Evolutionary conservation across 2,888 invertebrate species (phyloP), one percentile per base, ranked within the genome.

Genomic region (Sarcophaga subvicina): DNA sequence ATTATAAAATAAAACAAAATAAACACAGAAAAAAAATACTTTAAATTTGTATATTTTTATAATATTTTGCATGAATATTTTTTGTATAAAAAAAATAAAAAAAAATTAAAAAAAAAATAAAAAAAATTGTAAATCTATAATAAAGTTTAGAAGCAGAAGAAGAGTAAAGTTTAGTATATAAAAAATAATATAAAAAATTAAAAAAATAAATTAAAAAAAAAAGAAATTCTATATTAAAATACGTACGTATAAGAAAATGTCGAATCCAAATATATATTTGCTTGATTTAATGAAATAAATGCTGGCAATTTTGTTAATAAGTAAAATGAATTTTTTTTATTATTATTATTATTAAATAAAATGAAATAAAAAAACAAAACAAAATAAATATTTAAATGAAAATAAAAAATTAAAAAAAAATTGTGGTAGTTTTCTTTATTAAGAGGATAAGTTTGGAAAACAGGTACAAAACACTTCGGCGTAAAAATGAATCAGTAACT

Each of bases 261-360:
- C 84, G 84, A 85, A 85, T 85, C 84, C 84, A 87, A 84, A 87
- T 87, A 81, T 87, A 81, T 87, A 84, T 84, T 84, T 87, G 87
- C 87, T 87, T 87, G 71, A 79, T 81, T 84, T 86, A 86, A 83
- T 78, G 4, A 73, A 75, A 86, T 82, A 85, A 71, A 87, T 82
- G 87, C 84, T 81, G 81, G 75, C 81, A 87, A 84, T 84, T 87
- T 87, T 87, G 87, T 87, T 87, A 64, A 81, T 87, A 84, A 73
- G 87, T 82, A 79, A 54, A 80, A 77, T 79, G 66, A 81, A 81
- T 84, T 87, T 76, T 84, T 37, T 37, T 37, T 37, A 37, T 37
- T 8, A 37, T 37, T 37, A 37, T 37, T 87, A 84, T 84, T 87
- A 84, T 82, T 82, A 84, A 87, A 85, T 76, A 72, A 85, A 83